A percentile compares a stretch with the other conserved stretches of the same genome.
Conservation (phyloP, 2,888 invertebrate species). For the Arge pagana region DNA sequence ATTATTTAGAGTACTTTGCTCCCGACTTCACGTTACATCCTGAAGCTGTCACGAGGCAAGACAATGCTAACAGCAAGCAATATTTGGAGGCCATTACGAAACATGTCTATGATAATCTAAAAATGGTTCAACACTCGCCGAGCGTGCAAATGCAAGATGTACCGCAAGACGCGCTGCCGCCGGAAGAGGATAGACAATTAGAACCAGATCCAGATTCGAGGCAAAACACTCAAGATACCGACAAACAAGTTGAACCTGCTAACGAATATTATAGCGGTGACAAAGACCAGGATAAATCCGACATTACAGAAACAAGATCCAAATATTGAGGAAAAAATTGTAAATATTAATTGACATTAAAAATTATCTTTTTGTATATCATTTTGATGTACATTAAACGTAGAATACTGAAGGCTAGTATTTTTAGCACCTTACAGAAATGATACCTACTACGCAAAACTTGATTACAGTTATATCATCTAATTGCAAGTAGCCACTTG, state of each 20-base stretch:
- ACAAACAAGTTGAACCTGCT: conserved; percentile 79
- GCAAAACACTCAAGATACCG: conserved; percentile 77
- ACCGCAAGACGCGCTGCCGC: conserved; percentile 79
- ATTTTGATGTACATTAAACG: too few relatives aligned
- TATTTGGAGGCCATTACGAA: conserved; percentile 91
- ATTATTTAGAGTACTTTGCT: conserved; percentile 96
- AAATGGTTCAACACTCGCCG: conserved; percentile 91
- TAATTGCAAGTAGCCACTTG: too few relatives aligned
- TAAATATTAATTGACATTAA: too few relatives aligned
- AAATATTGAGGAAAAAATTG: conserved; percentile 13
- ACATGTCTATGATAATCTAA: conserved; percentile 89
- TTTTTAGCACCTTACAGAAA: too few relatives aligned
- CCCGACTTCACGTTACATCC: conserved; percentile 97
- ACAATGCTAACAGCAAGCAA: conserved; percentile 94
- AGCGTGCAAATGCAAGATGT: conserved; percentile 98
- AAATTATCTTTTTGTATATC: too few relatives aligned
- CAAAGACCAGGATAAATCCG: conserved; percentile 83
- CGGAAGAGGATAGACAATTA: conserved; percentile 73
- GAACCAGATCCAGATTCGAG: conserved; percentile 84
- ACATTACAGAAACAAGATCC: conserved; percentile 57
- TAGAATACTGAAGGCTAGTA: too few relatives aligned
- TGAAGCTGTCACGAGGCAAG: conserved; percentile 82
- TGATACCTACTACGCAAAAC: too few relatives aligned
- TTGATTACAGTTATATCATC: too few relatives aligned
- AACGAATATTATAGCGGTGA: conserved; percentile 92